phyloP scores from a whole-genome alignment of 2,113 vertebrate species.

The Oostethus manadensis region DNA sequence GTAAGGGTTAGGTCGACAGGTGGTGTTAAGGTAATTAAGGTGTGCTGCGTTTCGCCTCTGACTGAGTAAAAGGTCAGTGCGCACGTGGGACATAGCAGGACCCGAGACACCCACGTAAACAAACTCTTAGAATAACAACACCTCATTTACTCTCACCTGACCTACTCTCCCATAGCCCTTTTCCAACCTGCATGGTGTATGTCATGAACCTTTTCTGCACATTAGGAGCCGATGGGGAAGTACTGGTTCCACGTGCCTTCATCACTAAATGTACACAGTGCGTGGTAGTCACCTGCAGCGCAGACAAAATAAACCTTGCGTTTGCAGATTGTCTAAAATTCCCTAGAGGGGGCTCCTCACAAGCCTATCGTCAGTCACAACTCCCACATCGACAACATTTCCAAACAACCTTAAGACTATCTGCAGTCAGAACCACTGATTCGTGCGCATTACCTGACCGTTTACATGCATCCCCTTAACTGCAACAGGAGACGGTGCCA shows the following conservation, averaged over 20 bases:
- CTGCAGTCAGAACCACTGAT: too few relatives aligned
- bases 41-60: constrained; percentile 11
- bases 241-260: not conserved
- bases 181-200: not conserved
- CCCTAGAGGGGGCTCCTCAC: too few relatives aligned
- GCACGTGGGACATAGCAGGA: constrained; percentile 37
- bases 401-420: too few relatives aligned
- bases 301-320: too few relatives aligned
- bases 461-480: too few relatives aligned
- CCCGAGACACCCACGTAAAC: not conserved
- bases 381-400: too few relatives aligned
- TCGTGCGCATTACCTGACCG: too few relatives aligned
- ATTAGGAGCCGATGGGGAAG: not conserved
- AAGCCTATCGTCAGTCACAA: too few relatives aligned
- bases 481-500: too few relatives aligned
- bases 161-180: constrained; percentile 15
- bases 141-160: constrained; percentile 11
- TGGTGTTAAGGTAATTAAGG: constrained; percentile 46
- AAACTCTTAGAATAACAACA: not conserved
- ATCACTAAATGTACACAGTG: not conserved
- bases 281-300: too few relatives aligned
- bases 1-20: not conserved
- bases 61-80: constrained; percentile 53
- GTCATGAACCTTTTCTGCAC: constrained; percentile 1
- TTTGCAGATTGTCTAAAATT: too few relatives aligned